Base-by-base conservation (phyloP, 2,113 vertebrate genomes). In the Eclectus roratus region DNA sequence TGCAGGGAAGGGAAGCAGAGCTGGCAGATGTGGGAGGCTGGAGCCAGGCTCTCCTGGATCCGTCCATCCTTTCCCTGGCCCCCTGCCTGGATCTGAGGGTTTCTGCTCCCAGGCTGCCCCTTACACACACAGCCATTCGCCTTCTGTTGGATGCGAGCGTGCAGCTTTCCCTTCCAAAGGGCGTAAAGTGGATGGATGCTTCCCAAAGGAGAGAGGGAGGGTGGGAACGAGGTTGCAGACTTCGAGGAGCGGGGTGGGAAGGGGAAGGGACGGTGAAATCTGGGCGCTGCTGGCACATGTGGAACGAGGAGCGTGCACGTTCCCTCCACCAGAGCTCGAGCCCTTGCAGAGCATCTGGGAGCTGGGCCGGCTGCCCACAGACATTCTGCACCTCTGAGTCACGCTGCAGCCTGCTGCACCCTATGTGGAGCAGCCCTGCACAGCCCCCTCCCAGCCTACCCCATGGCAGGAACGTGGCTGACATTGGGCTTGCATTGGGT, bases 311-410 rank as follows among this genome's bases (percentile, higher is more conserved):
- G 76, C 72, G 66, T 60, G 2, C 93, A 39, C 78, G 88, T 53
- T 93, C 82, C 77, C 89, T 65, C 33, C 7, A 35, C 9, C 46
- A 35, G 61, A 86, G 68, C 56, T 60, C 4, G 4, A 90, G 89
- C 80, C 49, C 58, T 49, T 17, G 71, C 21, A 8, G 31, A 94
- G 95, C 91, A 91, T 95, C 95, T 96, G 96, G 46, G 94, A 94
- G 89, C 95, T 95, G 96, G 96, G 96, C 96, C 2, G 87, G 89
- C 80, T 97, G 96, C 96, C 96, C 96, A 82, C 91, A 83, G 96
- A 97, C 93, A 95, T 96, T 97, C 95, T 95, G 85, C 93, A 94
- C 61, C 64, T 70, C 94, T 97, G 96, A 97, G 85, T 97, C 97
- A 97, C n/a, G 1, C 64, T 11, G 24, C 82, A 61, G 89, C 84